phyloP scores from a whole-genome alignment of 1,140 invertebrate species.

The Pectinophora gossypiella region DNA sequence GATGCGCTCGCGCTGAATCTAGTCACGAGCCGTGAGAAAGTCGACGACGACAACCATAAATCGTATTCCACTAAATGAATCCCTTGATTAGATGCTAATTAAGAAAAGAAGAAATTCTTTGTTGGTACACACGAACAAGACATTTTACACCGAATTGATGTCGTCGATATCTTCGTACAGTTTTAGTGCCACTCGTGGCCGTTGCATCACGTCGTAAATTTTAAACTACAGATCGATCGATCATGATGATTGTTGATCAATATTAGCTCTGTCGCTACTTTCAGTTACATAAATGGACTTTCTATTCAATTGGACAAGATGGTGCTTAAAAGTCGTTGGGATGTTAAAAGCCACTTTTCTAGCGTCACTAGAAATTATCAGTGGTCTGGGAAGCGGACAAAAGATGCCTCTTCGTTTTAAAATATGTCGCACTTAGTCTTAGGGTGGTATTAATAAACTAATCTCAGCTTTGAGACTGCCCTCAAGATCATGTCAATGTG shows the following conservation, averaged over 20 bases:
- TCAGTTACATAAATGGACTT: constrained; percentile 64
- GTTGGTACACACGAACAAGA: constrained; percentile 11
- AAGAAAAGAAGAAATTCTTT: constrained; percentile 54
- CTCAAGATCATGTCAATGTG: no score
- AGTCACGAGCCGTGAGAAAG: constrained; percentile 49
- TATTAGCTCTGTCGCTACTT: constrained; percentile 53
- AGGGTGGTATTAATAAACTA: no score
- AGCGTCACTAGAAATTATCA: no score
- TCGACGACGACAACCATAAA: constrained; percentile 40
- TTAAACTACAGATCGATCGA: constrained; percentile 43
- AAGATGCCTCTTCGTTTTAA: no score
- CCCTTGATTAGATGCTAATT: constrained; percentile 64
- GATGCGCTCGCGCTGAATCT: neutral
- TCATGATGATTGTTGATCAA: constrained; percentile 42
- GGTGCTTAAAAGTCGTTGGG: no score
- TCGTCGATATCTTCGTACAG: constrained; percentile 29
- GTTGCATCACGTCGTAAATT: constrained; percentile 33
- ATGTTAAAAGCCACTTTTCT: no score
- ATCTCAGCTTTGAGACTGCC: no score
- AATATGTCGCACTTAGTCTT: no score
- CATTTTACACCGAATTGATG: constrained; percentile 35
- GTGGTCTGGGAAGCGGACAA: no score
- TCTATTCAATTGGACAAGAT: constrained; percentile 39
- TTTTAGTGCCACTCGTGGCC: constrained; percentile 18
- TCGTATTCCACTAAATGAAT: constrained; percentile 54